A percentile compares a stretch with the other conserved stretches of the same genome.
Conservation (phyloP, 2,888 invertebrate genomes). For the Caenorhabditis sulstoni region DNA sequence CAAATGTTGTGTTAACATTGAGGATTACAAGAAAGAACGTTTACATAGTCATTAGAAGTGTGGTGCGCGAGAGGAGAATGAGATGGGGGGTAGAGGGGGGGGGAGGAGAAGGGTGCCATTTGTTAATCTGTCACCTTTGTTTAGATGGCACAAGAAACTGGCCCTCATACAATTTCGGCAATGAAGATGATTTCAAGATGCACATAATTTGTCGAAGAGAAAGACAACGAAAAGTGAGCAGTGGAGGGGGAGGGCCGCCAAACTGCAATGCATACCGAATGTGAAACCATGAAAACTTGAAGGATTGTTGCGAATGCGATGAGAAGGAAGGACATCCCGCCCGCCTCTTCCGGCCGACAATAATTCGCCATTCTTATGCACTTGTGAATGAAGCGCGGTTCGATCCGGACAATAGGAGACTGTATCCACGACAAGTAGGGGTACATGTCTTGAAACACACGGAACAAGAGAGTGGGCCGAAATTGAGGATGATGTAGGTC, state of each 20-base stretch:
- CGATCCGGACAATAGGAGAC: conserved; percentile 36
- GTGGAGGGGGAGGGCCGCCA: no score
- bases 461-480: no score
- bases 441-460: conserved; percentile 46
- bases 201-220: no score
- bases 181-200: no score
- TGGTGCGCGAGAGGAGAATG: conserved; percentile 49
- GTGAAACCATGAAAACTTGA: no score
- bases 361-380: conserved; percentile 58
- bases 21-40: conserved; percentile 48
- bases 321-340: conserved; percentile 14
- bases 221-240: conserved; percentile 5
- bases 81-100: conserved; percentile 3
- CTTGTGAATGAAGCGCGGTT: conserved; percentile 55
- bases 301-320: conserved; percentile 39
- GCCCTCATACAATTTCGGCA: neutral
- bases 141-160: conserved; percentile 35
- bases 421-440: conserved; percentile 14
- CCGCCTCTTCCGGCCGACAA: conserved; percentile 23
- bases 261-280: conserved; percentile 5
- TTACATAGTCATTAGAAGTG: conserved; percentile 46
- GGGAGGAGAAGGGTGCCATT: conserved; percentile 32
- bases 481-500: conserved; percentile 54
- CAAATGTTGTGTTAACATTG: conserved; percentile 45
- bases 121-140: conserved; percentile 59